These are phyloP conservation scores for Periparus ater DNA, from an alignment of 2,797 vertebrate genomes.

Conservation along the genomic window DNA sequence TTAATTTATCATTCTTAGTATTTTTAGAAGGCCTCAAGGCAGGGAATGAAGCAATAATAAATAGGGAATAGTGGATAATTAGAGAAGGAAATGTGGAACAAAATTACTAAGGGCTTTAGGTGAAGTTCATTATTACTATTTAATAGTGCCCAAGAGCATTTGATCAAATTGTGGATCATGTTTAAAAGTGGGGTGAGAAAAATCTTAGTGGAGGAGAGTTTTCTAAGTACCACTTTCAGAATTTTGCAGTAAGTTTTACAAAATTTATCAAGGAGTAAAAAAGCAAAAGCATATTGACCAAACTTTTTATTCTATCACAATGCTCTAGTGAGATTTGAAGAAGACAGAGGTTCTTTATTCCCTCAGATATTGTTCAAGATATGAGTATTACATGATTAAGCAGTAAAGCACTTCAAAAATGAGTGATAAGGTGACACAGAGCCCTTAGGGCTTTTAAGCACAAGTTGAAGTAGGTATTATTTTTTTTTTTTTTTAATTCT, in stretches of 20 bases:
- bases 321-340: not conserved
- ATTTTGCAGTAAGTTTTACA: constrained; percentile 19
- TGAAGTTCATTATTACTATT: constrained; percentile 85
- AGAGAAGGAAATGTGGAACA: constrained; percentile 82
- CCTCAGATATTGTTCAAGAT: not conserved
- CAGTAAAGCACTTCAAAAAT: constrained; percentile 25
- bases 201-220: constrained; percentile 60
- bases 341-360: not conserved
- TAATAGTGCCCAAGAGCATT: constrained; percentile 83
- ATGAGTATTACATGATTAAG: constrained; percentile 15
- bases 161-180: constrained; percentile 79
- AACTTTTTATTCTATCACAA: not conserved
- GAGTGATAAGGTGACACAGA: constrained; percentile 34
- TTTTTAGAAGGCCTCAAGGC: constrained; percentile 81
- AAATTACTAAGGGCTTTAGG: constrained; percentile 85
- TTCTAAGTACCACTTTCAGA: constrained; percentile 36
- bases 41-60: constrained; percentile 82
- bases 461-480: not conserved
- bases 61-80: constrained; percentile 84
- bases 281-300: constrained; percentile 9
- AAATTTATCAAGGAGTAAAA: constrained; percentile 14
- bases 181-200: constrained; percentile 75
- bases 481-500: not conserved
- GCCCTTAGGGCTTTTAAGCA: not conserved
- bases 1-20: constrained; percentile 84